Evolutionary conservation across 2,888 invertebrate genomes (phyloP).

Genomic region (Leucania comma): DNA sequence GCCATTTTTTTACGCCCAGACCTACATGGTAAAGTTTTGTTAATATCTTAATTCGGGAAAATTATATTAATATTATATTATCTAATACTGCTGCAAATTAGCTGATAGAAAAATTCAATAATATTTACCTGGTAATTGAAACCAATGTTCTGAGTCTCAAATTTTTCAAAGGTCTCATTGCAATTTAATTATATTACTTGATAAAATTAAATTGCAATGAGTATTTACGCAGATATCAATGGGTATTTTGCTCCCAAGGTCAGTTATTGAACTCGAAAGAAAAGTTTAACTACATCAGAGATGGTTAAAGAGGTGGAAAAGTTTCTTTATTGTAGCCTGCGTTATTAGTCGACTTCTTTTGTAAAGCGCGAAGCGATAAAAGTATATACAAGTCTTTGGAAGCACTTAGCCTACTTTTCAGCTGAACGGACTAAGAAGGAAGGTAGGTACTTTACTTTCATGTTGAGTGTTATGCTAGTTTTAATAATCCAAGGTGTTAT

Average conservation of each 20-base stretch:
- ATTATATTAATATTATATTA: too few species aligned
- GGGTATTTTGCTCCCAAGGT: neutral
- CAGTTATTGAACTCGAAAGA: slow-evolving; percentile 11
- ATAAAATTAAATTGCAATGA: neutral
- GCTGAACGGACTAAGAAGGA: slow-evolving; percentile 1
- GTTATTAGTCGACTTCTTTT: too few species aligned
- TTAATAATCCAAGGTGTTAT: neutral
- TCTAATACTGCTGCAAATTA: neutral
- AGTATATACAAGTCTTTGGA: slow-evolving; percentile 16
- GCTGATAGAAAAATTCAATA: neutral
- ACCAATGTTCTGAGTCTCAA: too few species aligned
- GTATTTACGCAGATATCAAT: neutral
- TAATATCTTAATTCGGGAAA: too few species aligned
- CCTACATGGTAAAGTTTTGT: too few species aligned
- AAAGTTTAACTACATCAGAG: slow-evolving; percentile 6
- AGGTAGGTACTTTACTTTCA: slow-evolving; percentile 5
- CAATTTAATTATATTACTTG: too few species aligned
- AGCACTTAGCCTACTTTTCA: slow-evolving; percentile 34
- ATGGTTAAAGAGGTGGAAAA: slow-evolving; percentile 23
- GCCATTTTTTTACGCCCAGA: too few species aligned
- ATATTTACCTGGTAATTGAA: neutral
- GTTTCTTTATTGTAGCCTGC: slow-evolving; percentile 11
- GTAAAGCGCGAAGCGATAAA: slow-evolving; percentile 39
- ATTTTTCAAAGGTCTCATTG: too few species aligned
- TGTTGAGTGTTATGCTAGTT: neutral